Conservation (phyloP, 2,797 vertebrate genomes). For the Spinus olivaceus region DNA sequence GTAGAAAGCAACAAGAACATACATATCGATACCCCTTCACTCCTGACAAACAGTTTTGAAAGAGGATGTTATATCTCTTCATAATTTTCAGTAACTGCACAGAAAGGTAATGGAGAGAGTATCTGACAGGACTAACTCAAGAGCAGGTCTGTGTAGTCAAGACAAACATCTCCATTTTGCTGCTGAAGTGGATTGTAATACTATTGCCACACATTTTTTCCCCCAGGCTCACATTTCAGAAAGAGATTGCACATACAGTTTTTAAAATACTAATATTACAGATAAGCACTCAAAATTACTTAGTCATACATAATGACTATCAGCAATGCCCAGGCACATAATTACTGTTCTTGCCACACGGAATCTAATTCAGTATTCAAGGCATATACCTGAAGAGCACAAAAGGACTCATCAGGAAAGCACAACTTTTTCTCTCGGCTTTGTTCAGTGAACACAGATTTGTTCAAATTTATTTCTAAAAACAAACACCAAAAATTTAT, state of each 20-base stretch:
- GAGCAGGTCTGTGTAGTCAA: neutral
- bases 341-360: neutral
- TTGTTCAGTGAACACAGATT: neutral
- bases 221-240: neutral
- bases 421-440: neutral
- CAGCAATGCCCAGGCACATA: neutral
- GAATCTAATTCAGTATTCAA: neutral
- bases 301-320: neutral
- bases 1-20: neutral
- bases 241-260: neutral
- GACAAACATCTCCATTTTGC: neutral
- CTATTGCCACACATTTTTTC: neutral
- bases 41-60: neutral
- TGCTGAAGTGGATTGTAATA: neutral
- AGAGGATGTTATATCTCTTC: neutral
- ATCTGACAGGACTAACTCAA: neutral
- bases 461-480: neutral
- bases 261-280: neutral
- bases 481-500: neutral
- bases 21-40: neutral
- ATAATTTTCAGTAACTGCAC: neutral
- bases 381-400: neutral
- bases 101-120: neutral
- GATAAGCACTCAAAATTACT: neutral
- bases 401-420: neutral